phyloP scores from a whole-genome alignment of 2,888 invertebrate species.

The Xanthia togata region DNA sequence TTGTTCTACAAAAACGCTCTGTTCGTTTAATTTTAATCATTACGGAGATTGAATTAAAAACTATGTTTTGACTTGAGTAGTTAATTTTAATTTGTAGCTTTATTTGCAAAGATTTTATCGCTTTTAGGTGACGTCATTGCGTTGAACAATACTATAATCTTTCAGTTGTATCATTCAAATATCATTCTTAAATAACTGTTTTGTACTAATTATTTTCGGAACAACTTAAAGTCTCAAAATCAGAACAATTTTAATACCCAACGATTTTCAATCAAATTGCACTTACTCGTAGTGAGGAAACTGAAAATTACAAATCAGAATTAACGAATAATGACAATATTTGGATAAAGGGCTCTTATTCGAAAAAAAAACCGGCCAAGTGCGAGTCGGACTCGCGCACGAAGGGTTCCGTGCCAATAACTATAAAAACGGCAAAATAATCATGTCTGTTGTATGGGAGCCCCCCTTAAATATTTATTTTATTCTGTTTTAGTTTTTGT shows the following conservation, averaged over 20 bases:
- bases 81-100: constrained; percentile 53
- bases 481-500: too few species aligned
- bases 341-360: neutral
- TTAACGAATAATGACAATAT: neutral
- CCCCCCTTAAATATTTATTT: too few species aligned
- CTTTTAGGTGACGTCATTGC: constrained; percentile 14
- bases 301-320: neutral
- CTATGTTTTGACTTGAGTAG: constrained; percentile 41
- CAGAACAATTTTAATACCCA: neutral
- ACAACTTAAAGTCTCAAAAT: neutral
- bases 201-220: neutral
- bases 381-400: too few species aligned
- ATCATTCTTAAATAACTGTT: neutral
- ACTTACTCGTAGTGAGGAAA: neutral
- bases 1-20: neutral
- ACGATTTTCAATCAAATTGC: neutral
- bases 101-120: constrained; percentile 51
- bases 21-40: constrained; percentile 28
- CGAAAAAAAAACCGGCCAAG: too few species aligned
- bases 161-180: constrained; percentile 1
- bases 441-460: too few species aligned
- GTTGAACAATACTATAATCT: neutral
- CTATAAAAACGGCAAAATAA: too few species aligned
- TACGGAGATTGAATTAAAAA: constrained; percentile 43
- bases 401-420: too few species aligned